Base-by-base conservation (phyloP, 2,797 vertebrate genomes). In the Fistularia tabacaria region DNA sequence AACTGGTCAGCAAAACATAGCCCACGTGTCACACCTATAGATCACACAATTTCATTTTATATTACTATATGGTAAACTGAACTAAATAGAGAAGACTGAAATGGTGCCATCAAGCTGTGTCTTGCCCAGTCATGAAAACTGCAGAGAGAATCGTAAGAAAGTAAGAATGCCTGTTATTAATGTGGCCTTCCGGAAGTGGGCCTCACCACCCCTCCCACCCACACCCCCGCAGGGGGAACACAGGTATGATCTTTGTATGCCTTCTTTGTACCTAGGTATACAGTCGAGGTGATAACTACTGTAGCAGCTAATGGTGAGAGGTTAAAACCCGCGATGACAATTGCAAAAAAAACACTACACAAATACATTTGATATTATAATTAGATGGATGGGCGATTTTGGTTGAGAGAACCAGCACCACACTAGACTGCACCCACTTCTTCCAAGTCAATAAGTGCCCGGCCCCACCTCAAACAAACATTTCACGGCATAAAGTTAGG, bases 131-230 rank as follows among this genome's bases (percentile, higher is more conserved):
- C 61, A 68, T 73, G 70, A 75, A 84, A 64, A 57, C 61, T 12
- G 51, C 64, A 58, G 66, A 71, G 64, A 78, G 81, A 87, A 82
- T 65, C 71, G 76, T 76, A 10, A 40, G 8, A 40, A 10, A 10
- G 39, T 40, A 40, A 40, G 41, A 13, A 15, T 54, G 85, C 65
- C 81, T 85, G 82, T 86, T 85, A 81, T 87, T 88, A 86, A 81
- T 85, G 74, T 86, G 80, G 81, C 79, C 72, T 78, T 76, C 78
- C 80, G 81, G 85, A 85, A 86, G 82, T 85, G 85, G 87, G 85
- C 88, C 83, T 83, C 86, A 63, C 58, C 13, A 64, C 68, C 81
- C 83, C 83, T 82, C 85, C 83, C 80, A 61, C 51, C 57, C 25
- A 77, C 76, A 74, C 38, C 47, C 8, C 49, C 49, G 48, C 11